Evolutionary conservation across 2,113 vertebrate genomes (phyloP), one percentile per base, ranked within the genome.

Genomic region (Trematomus loennbergii): DNA sequence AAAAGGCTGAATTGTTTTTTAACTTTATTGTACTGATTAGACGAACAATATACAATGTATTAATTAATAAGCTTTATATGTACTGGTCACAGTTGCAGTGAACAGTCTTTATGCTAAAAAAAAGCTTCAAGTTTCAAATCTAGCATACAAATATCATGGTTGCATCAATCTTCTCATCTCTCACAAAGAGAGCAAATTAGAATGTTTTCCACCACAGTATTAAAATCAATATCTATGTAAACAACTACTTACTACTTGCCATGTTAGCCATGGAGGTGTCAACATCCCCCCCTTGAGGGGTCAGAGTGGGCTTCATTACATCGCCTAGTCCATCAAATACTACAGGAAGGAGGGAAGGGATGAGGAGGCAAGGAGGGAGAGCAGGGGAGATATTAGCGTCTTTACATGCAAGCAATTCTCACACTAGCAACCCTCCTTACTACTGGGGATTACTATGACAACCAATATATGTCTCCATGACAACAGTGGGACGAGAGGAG

Each of bases 311-410:
- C 95, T 97, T 98, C 87, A 99, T 97, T 91, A 99, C 96, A 89
- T 99, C 98, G 62, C 97, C 98, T 98, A 99, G 90, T 82, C 97
- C 98, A 93, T 97, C 98, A 94, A 99, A 99, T 83, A 96, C 98
- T 99, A 90, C 65, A 83, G 66, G 63, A 46, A 22, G 74, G 81
- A 33, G 53, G 63, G 20, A n/a, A 58, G 20, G 55, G 25, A 48
- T 62, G 46, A 63, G 33, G 43, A 54, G 3, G 50, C 58, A 29
- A 55, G 94, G 94, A 90, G 58, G 59, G 62, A 66, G 65, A 86
- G 55, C 70, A 57, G 82, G 68, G 88, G 78, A 79, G 36, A 81
- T 50, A 63, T 92, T 85, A 92, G 83, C 65, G 68, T 87, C 70
- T 55, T 78, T 77, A 69, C 82, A 17, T 60, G 79, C 43, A 68